Percentiles rank a stretch among this genome's conserved stretches.
Conservation (phyloP, 2,888 invertebrate species). For the Drosophila nigricruria region DNA sequence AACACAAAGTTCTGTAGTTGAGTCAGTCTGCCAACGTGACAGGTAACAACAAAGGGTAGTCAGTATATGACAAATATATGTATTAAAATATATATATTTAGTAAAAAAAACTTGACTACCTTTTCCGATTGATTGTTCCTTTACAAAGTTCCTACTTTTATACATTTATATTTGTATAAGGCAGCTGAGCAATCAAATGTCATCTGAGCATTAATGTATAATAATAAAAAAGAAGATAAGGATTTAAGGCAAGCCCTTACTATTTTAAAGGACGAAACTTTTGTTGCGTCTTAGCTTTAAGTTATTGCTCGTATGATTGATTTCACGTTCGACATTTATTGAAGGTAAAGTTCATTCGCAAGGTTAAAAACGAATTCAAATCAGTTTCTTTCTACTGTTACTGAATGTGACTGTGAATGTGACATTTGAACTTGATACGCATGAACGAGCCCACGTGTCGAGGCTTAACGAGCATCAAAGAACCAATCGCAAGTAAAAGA, state of each 20-base stretch:
- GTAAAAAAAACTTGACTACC: background rate
- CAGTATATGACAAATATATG: slow-evolving; percentile 26
- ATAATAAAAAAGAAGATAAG: background rate
- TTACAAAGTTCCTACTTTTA: background rate
- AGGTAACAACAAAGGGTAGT: slow-evolving; percentile 35
- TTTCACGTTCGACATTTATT: slow-evolving; percentile 6
- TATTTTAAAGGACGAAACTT: background rate
- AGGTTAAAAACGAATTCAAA: slow-evolving; percentile 30
- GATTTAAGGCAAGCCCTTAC: background rate
- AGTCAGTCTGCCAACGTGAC: slow-evolving; percentile 9
- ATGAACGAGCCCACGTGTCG: slow-evolving; percentile 53
- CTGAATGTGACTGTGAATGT: slow-evolving; percentile 13
- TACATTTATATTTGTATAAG: background rate
- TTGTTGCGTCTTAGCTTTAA: background rate
- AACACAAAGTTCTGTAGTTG: slow-evolving; percentile 32
- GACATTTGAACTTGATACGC: slow-evolving; percentile 56
- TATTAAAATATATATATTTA: background rate
- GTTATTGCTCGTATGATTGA: slow-evolving; percentile 4
- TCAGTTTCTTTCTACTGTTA: slow-evolving; percentile 19
- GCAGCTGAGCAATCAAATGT: background rate
- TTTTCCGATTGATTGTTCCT: background rate
- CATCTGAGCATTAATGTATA: background rate
- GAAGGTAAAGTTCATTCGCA: slow-evolving; percentile 14
- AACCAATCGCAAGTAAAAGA: slow-evolving; percentile 18
- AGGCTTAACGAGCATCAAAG: slow-evolving; percentile 27